Base-by-base conservation (phyloP, 2,888 invertebrate species). In the Drosophila neonasuta region DNA sequence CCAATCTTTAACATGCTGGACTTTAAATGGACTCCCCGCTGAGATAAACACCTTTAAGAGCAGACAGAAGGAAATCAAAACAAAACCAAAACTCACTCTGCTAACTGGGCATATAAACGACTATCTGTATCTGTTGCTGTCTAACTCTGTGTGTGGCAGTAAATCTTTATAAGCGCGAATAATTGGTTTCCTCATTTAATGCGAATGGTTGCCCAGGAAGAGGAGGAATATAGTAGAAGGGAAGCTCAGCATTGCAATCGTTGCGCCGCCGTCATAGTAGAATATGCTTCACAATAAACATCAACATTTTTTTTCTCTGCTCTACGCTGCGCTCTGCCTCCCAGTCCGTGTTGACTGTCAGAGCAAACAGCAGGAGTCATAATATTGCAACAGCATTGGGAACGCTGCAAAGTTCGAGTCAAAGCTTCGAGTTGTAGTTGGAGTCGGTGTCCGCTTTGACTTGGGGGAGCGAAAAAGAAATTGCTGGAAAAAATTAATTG, bases 101-200 rank as follows among this genome's bases (percentile, higher is more conserved):
- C 39, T 61, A 69, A 64, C 71, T 60, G 66, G 50, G 64, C 67
- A 70, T 65, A 67, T 65, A 62, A 64, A 62, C 62, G 77, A 67
- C 65, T 62, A 45, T 42, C n/a, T 51, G 42, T 54, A 50, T 11
- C 46, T 65, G 60, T 63, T 58, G 57, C 62, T 65, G 68, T 74
- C 64, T 65, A 62, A 48, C 69, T 68, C 69, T 68, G 59, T 67
- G 62, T 73, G 59, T 77, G 83, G 71, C 84, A 81, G 87, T 87
- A 82, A 81, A 88, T 85, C 85, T 84, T 78, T 87, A 82, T 88
- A 88, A 88, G 87, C 83, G 84, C 89, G 87, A 89, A 89, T 89
- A 89, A 89, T 89, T 89, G 89, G 90, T 89, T 89, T 89, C 88
- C 89, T 89, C 88, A 87, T 88, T 88, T 88, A 87, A 88, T 88